Evolutionary conservation across 2,888 invertebrate genomes (phyloP), one percentile per base, ranked within the genome.

Genomic region (Pyralis farinalis): DNA sequence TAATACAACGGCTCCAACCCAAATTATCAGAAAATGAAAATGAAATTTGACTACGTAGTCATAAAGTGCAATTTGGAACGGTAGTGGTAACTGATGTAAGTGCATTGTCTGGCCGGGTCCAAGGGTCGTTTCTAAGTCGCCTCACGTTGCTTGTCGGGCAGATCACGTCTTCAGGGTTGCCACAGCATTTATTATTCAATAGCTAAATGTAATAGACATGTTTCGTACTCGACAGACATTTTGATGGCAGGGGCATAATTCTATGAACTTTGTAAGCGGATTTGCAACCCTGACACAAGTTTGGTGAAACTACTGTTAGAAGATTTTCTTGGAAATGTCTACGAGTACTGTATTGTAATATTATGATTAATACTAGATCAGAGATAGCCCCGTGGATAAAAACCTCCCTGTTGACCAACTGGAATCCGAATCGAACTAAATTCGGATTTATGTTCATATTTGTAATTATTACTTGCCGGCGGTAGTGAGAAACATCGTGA

Each of bases 151-250:
- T 35, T 21, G 37, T 38, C 25, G 49, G 50, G 43, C 37, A 42
- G 44, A 44, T 43, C 53, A 53, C 53, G 51, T 49, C 37, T 45
- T 28, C 32, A 22, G 27, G 33, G 27, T 27, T 33, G 37, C 12
- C 44, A 43, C 50, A 43, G 43, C 53, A 52, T 54, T 53, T 56
- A 56, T 51, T 56, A 54, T 56, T 53, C 52, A 56, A 51, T 52
- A 48, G 45, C 46, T 49, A 48, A 53, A 54, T 49, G 52, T 56
- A 49, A 52, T 54, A 47, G 50, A 53, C 46, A 49, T 53, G 32
- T 37, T 35, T 38, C 31, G 38, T 16, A 12, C 12, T 33, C 22
- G 27, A 39, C 8, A 12, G 11, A 37, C 28, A 33, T 38, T 38
- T 38, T 32, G 38, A 38, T 38, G 9, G 32, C 22, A 6, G 16